Base-by-base conservation (phyloP, 2,113 vertebrate species). In the Conger conger region DNA sequence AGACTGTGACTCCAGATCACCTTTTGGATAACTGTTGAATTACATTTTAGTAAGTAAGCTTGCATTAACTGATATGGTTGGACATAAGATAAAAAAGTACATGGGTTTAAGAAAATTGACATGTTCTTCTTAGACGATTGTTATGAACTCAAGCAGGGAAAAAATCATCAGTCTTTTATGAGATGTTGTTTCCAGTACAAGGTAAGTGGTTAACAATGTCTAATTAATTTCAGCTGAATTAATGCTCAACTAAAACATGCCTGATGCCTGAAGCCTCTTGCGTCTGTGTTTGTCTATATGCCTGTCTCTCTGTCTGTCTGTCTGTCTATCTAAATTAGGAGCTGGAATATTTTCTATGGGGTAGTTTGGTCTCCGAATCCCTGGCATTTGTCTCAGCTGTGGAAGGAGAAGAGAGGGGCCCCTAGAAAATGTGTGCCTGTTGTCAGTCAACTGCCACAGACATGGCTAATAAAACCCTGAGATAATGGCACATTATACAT, bases 381-480 rank as follows among this genome's bases (percentile, higher is more conserved):
- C 37, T 23, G 13, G 18, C 79, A 15, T 40, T 42, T 38, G 79
- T 35, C 79, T 45, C 16, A 38, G 23, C 40, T 80, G 37, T 15
- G 35, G 79, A 80, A 42, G 3, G 37, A 80, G 45, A 80, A 42
- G 79, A 18, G 40, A 80, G 79, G 38, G 36, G 38, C 79, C 38
- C 37, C 45, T 42, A 78, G 79, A 38, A 42, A 80, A 38, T 80
- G 23, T 80, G 79, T 15, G 37, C 38, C 79, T 80, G 36, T 40
- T 80, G 79, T 80, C 79, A 80, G 79, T 40, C 79, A 80, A 80
- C 37, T 38, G 36, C 79, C 79, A 57, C 54, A 80, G 79, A 80
- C 79, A 40, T n/a, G 37, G 27, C 37, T 80, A 80, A 80, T 40
- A 80, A 80, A 80, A 40, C 27, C 37, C 37, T 42, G 79, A 18